Conservation (phyloP, 1,140 invertebrate species). For the Eulimnadia texana region DNA sequence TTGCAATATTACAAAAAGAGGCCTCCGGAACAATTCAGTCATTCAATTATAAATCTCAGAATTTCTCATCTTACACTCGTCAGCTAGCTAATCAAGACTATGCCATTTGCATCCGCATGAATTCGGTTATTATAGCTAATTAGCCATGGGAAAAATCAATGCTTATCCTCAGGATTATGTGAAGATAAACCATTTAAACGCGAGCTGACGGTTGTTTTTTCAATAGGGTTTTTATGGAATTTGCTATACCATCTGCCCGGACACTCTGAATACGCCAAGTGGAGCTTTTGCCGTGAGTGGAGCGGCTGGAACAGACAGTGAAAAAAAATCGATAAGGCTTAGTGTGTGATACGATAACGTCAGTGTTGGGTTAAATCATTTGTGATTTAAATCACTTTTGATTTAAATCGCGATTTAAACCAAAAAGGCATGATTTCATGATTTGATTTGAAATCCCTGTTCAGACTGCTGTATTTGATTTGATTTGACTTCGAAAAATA, state of each 20-base stretch:
- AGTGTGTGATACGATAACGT: too few species aligned
- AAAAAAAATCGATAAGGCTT: too few species aligned
- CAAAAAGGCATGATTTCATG: too few species aligned
- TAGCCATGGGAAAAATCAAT: too few species aligned
- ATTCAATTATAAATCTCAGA: conserved; percentile 49
- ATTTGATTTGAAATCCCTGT: too few species aligned
- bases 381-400: too few species aligned
- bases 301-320: too few species aligned
- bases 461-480: too few species aligned
- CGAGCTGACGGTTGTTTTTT: neutral
- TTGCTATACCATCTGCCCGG: conserved; percentile 9
- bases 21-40: conserved; percentile 49
- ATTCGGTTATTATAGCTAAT: neutral
- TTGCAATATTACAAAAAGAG: conserved; percentile 54
- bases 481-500: too few species aligned
- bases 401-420: too few species aligned
- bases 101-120: conserved; percentile 9
- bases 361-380: too few species aligned
- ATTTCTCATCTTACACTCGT: neutral
- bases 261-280: neutral
- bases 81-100: conserved; percentile 13
- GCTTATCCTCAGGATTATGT: too few species aligned
- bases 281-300: neutral
- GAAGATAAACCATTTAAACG: neutral
- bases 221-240: conserved; percentile 12